Conservation (phyloP, 2,113 vertebrate species). For the Burhinus bistriatus region DNA sequence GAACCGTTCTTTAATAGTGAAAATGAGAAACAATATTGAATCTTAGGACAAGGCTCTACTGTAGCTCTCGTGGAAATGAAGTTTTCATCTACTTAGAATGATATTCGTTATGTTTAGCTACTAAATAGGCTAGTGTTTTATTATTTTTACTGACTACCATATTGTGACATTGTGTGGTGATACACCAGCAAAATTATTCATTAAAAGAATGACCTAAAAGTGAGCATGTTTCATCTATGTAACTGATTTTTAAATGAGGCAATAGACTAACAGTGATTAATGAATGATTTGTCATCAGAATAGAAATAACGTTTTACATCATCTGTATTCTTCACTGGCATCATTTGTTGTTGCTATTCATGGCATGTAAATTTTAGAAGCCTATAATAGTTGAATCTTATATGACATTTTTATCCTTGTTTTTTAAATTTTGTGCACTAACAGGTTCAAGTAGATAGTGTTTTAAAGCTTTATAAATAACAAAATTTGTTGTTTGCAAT, state of each 20-base stretch:
- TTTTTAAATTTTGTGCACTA: not conserved
- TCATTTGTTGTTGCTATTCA: not conserved
- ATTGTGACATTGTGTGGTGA: not conserved
- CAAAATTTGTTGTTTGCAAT: not conserved
- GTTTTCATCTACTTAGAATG: not conserved
- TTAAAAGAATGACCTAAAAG: not conserved
- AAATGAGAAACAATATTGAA: not conserved
- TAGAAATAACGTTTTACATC: not conserved
- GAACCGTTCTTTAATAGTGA: not conserved
- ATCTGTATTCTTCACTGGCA: not conserved
- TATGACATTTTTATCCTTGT: not conserved
- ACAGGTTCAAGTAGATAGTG: not conserved
- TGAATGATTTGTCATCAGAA: not conserved
- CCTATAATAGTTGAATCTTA: not conserved
- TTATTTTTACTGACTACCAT: not conserved
- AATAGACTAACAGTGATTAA: not conserved
- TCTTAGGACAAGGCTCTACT: not conserved
- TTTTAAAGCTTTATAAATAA: constrained; percentile 2
- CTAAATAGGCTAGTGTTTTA: not conserved
- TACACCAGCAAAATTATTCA: not conserved
- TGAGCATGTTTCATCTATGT: not conserved
- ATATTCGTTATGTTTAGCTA: not conserved
- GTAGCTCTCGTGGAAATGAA: not conserved
- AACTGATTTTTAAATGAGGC: constrained; percentile 8
- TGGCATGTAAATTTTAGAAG: not conserved